Percentiles rank a stretch among this genome's conserved stretches.
Conservation (phyloP, 2,113 vertebrate species). For the Camelus dromedarius region DNA sequence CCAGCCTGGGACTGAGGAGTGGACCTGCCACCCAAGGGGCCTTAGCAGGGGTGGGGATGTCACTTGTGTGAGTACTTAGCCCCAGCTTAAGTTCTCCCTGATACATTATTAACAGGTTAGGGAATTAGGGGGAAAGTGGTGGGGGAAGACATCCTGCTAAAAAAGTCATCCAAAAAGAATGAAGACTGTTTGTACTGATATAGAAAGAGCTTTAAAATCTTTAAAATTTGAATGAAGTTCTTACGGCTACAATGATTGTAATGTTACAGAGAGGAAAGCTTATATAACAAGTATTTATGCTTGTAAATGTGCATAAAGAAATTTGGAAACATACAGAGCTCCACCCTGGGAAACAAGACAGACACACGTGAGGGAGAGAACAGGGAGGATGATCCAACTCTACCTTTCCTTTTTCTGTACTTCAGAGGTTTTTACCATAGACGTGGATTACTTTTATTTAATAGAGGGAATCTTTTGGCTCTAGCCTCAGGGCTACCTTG, state of each 20-base stretch:
- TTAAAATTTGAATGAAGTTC: constrained; percentile 31
- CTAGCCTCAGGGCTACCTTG: background rate
- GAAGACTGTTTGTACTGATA: background rate
- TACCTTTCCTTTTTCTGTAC: background rate
- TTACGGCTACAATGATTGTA: background rate
- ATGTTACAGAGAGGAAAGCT: background rate
- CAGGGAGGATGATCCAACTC: background rate
- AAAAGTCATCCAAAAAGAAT: constrained; percentile 47
- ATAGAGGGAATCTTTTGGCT: background rate
- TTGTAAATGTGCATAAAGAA: background rate
- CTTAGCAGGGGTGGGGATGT: background rate
- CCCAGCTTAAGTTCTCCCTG: background rate
- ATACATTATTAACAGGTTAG: background rate
- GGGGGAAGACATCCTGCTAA: background rate
- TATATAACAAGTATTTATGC: background rate
- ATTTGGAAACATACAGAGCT: background rate
- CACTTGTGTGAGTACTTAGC: background rate
- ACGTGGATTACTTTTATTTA: background rate
- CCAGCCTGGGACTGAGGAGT: constrained; percentile 7
- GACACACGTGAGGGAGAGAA: background rate
- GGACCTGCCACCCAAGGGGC: background rate
- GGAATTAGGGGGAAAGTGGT: background rate
- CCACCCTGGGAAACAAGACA: background rate
- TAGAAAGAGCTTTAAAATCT: constrained; percentile 45
- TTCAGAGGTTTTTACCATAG: background rate